Conservation (phyloP, 1,140 invertebrate species). For the Radopholus similis region DNA sequence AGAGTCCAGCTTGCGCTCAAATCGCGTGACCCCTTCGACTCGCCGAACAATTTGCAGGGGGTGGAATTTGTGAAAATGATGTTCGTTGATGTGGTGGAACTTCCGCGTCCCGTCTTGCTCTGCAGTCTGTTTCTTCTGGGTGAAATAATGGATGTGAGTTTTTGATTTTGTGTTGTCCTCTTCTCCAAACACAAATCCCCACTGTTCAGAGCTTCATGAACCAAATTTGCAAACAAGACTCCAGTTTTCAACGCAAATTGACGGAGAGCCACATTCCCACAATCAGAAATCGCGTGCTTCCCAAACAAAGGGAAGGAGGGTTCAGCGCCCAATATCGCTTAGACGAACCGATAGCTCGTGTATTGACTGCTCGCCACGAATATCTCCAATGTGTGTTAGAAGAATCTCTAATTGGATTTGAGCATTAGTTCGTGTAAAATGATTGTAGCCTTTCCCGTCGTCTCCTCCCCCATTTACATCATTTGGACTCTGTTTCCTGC, state of each 20-base stretch:
- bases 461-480: too few species aligned
- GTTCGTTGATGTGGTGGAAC: background rate
- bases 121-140: background rate
- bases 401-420: background rate
- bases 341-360: too few species aligned
- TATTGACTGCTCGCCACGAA: conserved; percentile 5
- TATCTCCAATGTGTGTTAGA: conserved; percentile 5
- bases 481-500: too few species aligned
- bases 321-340: too few species aligned
- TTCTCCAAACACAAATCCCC: too few species aligned
- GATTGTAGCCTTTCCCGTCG: too few species aligned
- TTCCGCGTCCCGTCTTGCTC: background rate
- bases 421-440: too few species aligned
- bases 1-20: conserved; percentile 10
- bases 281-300: conserved; percentile 3
- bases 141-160: conserved; percentile 1
- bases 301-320: too few species aligned
- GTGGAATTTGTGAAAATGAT: background rate
- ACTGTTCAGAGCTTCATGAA: background rate
- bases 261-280: background rate
- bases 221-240: background rate
- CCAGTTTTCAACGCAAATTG: background rate
- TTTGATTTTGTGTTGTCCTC: too few species aligned
- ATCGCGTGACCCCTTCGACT: background rate
- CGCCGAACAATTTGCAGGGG: background rate